Evolutionary conservation across 1,140 invertebrate species (phyloP).

Genomic region (Myzus persicae): DNA sequence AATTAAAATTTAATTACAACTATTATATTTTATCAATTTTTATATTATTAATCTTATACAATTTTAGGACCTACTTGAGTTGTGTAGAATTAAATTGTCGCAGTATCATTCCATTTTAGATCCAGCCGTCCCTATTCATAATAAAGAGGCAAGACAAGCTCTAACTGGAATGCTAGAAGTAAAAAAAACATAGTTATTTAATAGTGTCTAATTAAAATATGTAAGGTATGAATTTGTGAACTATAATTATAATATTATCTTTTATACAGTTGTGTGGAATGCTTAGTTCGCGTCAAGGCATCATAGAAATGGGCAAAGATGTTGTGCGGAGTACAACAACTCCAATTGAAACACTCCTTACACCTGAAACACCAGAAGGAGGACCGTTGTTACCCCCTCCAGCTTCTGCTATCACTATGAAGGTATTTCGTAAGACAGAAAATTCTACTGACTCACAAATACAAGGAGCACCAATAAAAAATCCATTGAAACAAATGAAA

Average conservation of each 20-base stretch:
- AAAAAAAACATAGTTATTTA: neutral
- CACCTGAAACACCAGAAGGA: slow-evolving; percentile 31
- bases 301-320: slow-evolving; percentile 55
- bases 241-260: neutral
- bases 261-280: slow-evolving; percentile 14
- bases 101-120: slow-evolving; percentile 50
- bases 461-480: slow-evolving; percentile 46
- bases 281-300: neutral
- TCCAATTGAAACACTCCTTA: neutral
- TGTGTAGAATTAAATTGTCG: slow-evolving; percentile 32
- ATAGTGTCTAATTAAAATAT: neutral
- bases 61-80: slow-evolving; percentile 38
- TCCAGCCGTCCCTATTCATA: slow-evolving; percentile 16
- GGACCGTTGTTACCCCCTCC: slow-evolving; percentile 42
- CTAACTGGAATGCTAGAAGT: slow-evolving; percentile 48
- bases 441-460: slow-evolving; percentile 26
- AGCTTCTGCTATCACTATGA: slow-evolving; percentile 54
- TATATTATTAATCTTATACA: neutral
- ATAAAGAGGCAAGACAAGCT: slow-evolving; percentile 38
- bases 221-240: neutral
- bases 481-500: slow-evolving; percentile 51
- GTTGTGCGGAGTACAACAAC: slow-evolving; percentile 6
- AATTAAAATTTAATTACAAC: slow-evolving; percentile 5
- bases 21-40: neutral
- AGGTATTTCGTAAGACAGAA: slow-evolving; percentile 41